Conservation (phyloP, 2,113 vertebrate genomes). For the Semnornis frantzii region DNA sequence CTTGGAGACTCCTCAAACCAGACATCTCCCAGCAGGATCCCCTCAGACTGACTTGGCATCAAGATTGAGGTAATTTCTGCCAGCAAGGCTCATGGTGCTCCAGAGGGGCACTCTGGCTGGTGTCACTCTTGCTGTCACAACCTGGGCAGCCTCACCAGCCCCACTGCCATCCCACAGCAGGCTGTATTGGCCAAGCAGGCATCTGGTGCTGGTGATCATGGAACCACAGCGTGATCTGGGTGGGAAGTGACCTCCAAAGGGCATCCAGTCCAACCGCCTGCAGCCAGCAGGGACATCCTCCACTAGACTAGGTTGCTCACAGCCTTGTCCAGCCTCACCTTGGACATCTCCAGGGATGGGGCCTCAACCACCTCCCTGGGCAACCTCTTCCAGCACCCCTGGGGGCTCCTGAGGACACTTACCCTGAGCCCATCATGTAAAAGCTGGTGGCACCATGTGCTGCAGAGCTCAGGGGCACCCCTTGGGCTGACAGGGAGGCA, state of each 20-base stretch:
- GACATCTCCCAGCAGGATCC: background rate
- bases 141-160: background rate
- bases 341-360: no score
- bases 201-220: background rate
- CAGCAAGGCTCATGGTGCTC: background rate
- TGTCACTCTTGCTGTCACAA: background rate
- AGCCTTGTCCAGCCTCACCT: no score
- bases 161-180: background rate
- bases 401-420: background rate
- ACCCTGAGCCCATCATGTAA: background rate
- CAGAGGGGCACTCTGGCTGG: background rate
- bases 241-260: no score
- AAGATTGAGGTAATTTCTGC: background rate
- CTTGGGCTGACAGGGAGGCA: background rate
- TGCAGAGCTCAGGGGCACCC: background rate
- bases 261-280: no score
- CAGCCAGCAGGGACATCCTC: no score
- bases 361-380: no score
- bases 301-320: no score
- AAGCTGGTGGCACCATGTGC: fast-evolving
- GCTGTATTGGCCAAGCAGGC: fast-evolving
- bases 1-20: background rate
- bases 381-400: background rate
- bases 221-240: no score
- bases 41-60: background rate